Evolutionary conservation across 2,888 invertebrate genomes (phyloP), one percentile per base, ranked within the genome.

Genomic region (Sarcophaga carnaria): DNA sequence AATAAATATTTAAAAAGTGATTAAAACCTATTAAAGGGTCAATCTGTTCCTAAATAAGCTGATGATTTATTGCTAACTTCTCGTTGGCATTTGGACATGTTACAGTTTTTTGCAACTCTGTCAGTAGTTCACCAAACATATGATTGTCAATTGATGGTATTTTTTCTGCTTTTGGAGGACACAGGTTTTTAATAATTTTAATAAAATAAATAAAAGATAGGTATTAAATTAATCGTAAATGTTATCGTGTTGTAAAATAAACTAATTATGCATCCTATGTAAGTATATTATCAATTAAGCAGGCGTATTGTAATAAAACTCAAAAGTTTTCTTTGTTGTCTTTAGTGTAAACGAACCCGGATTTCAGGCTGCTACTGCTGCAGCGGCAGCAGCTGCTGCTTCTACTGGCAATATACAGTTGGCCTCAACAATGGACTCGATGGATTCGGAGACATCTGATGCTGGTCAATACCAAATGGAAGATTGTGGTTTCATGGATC

Each of bases 311-410:
- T 77, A 88, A 85, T 74, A 66, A 79, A 89, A 84, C 80, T 67
- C 27, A 37, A 54, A 54, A 1, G 4, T 14, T 17, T 54, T 12
- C 17, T 54, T 54, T 54, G 14, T 54, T 54, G 14, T 54, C 17
- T 14, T 14, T 64, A 90, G 90, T 67, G 86, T 89, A 8, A 89
- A 87, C 47, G 90, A 92, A 75, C 90, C 89, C 5, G 92, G 90
- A 64, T 91, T 93, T 85, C 91, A 92, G 83, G 91, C 91, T 47
- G 91, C 91, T 8, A 89, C 91, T 20, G 90, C 91, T n/a, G 91
- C 91, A 20, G 91, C 91, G 70, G 90, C 92, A 0, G 91, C 92
- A 12, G 89, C 90, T 4, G 92, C 92, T 11, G 91, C 92, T 4
- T 91, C 91, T 2, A 89, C 90, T 2, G 89, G 90, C 4, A 86